phyloP scores from a whole-genome alignment of 2,888 invertebrate species.

The Malacosoma neustria region DNA sequence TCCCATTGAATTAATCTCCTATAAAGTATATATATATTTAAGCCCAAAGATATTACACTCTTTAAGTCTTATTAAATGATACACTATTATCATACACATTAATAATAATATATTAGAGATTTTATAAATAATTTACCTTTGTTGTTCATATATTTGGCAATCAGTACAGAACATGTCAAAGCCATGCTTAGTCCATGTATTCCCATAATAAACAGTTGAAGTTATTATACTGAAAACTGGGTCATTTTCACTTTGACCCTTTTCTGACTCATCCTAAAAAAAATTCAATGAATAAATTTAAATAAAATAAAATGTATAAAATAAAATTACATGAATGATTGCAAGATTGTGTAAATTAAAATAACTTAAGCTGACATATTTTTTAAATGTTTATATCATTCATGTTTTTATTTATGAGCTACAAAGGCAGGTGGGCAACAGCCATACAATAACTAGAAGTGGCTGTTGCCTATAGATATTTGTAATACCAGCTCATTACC shows the following conservation, averaged over 20 bases:
- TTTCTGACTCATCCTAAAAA: slow-evolving; percentile 58
- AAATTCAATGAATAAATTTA: slow-evolving; percentile 5
- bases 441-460: too few relatives aligned
- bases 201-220: slow-evolving; percentile 79
- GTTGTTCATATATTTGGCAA: slow-evolving; percentile 73
- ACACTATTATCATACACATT: not conserved
- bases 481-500: too few relatives aligned
- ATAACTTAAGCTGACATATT: too few relatives aligned
- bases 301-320: not conserved
- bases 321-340: slow-evolving; percentile 1
- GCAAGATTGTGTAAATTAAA: too few relatives aligned
- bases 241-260: slow-evolving; percentile 75
- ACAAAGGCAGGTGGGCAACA: too few relatives aligned
- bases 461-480: too few relatives aligned
- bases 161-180: slow-evolving; percentile 78
- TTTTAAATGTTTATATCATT: too few relatives aligned
- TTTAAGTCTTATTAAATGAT: not conserved
- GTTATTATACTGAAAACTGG: slow-evolving; percentile 84
- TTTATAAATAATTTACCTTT: slow-evolving; percentile 38
- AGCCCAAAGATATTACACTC: not conserved
- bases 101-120: not conserved
- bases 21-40: not conserved
- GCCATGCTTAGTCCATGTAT: slow-evolving; percentile 79
- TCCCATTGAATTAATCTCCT: slow-evolving; percentile 1
- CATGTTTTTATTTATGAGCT: too few relatives aligned